A percentile compares a stretch with the other conserved stretches of the same genome.
These are phyloP conservation scores for Chymomyza costata DNA, from an alignment of 1,140 invertebrate species.

Conservation along the genomic window DNA sequence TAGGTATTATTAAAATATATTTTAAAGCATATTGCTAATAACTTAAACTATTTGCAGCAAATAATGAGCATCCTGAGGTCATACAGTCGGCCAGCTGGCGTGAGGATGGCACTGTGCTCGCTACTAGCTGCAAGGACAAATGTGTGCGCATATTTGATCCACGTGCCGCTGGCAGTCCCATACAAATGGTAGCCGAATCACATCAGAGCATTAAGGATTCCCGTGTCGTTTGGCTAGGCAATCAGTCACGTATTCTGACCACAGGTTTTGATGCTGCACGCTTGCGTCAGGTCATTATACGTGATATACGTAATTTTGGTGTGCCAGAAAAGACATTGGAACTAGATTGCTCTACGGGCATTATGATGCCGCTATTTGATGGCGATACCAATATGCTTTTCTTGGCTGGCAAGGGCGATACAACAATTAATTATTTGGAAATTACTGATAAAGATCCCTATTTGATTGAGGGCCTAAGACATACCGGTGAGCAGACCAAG, in stretches of 20 bases:
- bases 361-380: conserved; percentile 92
- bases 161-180: conserved; percentile 78
- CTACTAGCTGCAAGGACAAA: conserved; percentile 89
- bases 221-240: conserved; percentile 90
- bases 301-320: conserved; percentile 88
- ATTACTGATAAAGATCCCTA: conserved; percentile 89
- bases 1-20: conserved; percentile 71
- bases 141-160: conserved; percentile 89
- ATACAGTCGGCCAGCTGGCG: conserved; percentile 92
- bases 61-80: conserved; percentile 86
- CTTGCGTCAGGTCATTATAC: conserved; percentile 89
- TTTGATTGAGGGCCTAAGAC: conserved; percentile 83
- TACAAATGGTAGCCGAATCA: conserved; percentile 82
- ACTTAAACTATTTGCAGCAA: conserved; percentile 77
- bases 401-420: conserved; percentile 93
- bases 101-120: conserved; percentile 85
- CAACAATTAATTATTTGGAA: conserved; percentile 91
- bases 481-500: conserved; percentile 89
- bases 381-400: conserved; percentile 95
- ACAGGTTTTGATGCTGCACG: conserved; percentile 87
- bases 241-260: conserved; percentile 87
- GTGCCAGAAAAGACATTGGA: conserved; percentile 86
- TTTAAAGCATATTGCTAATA: neutral
- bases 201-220: conserved; percentile 94
- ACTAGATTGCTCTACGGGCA: conserved; percentile 92